phyloP scores from a whole-genome alignment of 1,140 invertebrate species.

The Probaryconus sp. region DNA sequence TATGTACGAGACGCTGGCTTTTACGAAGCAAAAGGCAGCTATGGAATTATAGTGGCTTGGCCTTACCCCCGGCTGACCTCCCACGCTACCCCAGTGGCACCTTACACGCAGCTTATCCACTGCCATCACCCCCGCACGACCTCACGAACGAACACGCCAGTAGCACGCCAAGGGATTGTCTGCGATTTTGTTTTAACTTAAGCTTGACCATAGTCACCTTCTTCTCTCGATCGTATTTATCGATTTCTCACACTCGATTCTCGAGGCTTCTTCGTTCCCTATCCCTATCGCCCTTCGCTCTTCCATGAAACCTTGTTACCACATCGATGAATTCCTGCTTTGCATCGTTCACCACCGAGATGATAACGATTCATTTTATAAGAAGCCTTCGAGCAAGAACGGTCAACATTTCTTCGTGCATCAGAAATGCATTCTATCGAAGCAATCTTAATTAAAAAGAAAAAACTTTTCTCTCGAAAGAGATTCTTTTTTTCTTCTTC shows the following conservation, averaged over 20 bases:
- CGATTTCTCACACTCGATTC: slow-evolving; percentile 77
- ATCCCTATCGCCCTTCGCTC: slow-evolving; percentile 11
- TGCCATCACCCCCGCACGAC: slow-evolving; percentile 56
- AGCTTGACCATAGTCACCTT: slow-evolving; percentile 60
- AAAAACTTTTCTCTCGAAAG: too few species aligned
- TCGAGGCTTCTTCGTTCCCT: slow-evolving; percentile 7
- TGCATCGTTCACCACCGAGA: slow-evolving; percentile 18
- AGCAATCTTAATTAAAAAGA: too few species aligned
- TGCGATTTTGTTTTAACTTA: slow-evolving; percentile 62
- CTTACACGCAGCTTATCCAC: slow-evolving; percentile 61
- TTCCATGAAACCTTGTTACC: slow-evolving; percentile 52
- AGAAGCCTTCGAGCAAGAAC: slow-evolving; percentile 11
- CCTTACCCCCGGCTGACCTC: slow-evolving; percentile 60
- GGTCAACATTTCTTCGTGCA: too few species aligned
- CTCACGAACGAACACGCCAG: slow-evolving; percentile 56
- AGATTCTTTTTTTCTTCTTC: too few species aligned
- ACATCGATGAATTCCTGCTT: slow-evolving; percentile 47
- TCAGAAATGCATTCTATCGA: too few species aligned
- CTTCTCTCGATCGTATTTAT: slow-evolving; percentile 75
- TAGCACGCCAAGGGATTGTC: slow-evolving; percentile 62
- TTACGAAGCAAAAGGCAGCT: slow-evolving; percentile 52
- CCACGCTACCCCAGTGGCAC: slow-evolving; percentile 57
- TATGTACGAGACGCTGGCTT: slow-evolving; percentile 56
- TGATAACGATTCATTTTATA: slow-evolving; percentile 52
- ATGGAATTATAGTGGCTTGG: slow-evolving; percentile 60